Percentiles rank a stretch among this genome's conserved stretches.
These are phyloP conservation scores for Tachyglossus aculeatus DNA, from an alignment of 2,797 vertebrate genomes.

Conservation along the genomic window DNA sequence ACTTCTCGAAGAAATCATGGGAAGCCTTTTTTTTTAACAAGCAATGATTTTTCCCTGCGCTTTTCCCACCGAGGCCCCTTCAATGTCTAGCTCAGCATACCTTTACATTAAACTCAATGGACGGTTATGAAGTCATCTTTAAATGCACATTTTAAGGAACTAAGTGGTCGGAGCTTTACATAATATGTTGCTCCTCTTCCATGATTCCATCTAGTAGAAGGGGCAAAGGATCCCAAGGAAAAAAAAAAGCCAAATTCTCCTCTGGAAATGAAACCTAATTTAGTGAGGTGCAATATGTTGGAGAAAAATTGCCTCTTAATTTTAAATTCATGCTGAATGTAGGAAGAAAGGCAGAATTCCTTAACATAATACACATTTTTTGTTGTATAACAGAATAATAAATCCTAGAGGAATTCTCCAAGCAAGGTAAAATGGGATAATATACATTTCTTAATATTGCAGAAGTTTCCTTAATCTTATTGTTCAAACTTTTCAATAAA, in stretches of 20 bases:
- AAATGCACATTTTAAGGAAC: neutral
- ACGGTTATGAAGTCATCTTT: neutral
- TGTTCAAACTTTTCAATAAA: constrained; percentile 78
- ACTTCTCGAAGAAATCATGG: too few species aligned
- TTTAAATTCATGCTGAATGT: constrained; percentile 62
- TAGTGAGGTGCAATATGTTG: constrained; percentile 50
- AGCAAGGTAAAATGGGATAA: constrained; percentile 70
- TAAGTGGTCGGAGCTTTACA: neutral
- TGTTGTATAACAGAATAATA: constrained; percentile 67
- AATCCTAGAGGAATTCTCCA: constrained; percentile 68
- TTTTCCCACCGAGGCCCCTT: neutral
- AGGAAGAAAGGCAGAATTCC: constrained; percentile 63
- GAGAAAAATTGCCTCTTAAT: constrained; percentile 67
- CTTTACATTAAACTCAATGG: neutral
- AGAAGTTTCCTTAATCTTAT: constrained; percentile 75
- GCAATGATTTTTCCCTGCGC: too few species aligned
- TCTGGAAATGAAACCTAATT: constrained; percentile 60
- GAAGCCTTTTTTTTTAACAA: too few species aligned
- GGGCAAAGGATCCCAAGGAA: constrained; percentile 40
- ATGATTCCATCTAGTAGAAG: constrained; percentile 59
- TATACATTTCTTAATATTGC: constrained; percentile 68
- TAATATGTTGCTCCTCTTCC: constrained; percentile 16
- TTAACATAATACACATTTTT: constrained; percentile 71
- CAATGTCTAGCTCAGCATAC: neutral
- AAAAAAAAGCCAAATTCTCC: constrained; percentile 52